Evolutionary conservation across 2,113 vertebrate species (phyloP).

Genomic region (Oreochromis niloticus): DNA sequence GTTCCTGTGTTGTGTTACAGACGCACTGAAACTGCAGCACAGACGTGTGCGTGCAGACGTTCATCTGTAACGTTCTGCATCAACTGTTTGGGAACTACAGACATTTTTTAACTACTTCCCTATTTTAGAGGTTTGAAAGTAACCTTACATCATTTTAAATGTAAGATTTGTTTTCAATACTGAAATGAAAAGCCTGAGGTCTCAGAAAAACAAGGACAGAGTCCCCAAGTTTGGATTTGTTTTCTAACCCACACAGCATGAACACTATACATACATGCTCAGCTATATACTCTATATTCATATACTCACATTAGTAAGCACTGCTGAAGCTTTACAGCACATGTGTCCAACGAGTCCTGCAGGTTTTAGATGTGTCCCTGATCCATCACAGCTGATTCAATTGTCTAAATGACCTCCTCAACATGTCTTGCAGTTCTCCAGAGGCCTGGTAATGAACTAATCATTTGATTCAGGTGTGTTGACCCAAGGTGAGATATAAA

Average conservation of each 20-base stretch:
- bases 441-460: accelerated
- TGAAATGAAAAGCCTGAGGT: background rate
- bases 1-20: background rate
- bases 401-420: accelerated
- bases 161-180: background rate
- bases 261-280: background rate
- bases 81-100: background rate
- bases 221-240: background rate
- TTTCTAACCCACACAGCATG: background rate
- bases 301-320: background rate
- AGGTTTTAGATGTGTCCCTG: background rate
- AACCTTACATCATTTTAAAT: background rate
- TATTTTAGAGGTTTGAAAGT: background rate
- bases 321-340: background rate
- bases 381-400: accelerated
- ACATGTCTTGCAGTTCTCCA: background rate
- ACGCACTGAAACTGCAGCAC: background rate
- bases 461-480: background rate
- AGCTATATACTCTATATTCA: background rate
- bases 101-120: background rate
- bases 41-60: background rate
- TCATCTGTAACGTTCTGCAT: background rate
- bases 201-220: background rate
- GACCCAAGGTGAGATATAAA: accelerated
- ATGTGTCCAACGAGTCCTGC: background rate